Base-by-base conservation (phyloP, 2,113 vertebrate genomes). In the Galemys pyrenaicus region DNA sequence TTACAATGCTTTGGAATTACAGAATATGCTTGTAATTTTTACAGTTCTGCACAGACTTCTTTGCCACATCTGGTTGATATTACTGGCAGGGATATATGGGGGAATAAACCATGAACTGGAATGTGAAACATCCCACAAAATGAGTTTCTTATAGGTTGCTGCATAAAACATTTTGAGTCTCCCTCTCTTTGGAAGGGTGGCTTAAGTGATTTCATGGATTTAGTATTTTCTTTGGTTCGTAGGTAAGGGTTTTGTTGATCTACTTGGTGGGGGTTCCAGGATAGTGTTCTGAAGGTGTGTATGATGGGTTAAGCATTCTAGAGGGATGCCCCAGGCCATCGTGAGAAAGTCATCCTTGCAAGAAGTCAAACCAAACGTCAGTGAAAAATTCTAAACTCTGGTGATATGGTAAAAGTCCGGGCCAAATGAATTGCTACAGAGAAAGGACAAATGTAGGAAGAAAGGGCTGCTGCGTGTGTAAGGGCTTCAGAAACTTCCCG, bases 31-130 rank as follows among this genome's bases (percentile, higher is more conserved):
- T 83, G 88, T 79, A 82, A 97, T 97, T 98, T 97, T 97, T 96
- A 89, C 95, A 96, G 92, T 82, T 92, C 96, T 98, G 92, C 82
- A 88, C 95, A 82, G 96, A 62, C 96, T 97, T 95, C 24, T 3
- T 89, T 95, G 97, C 97, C 96, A 97, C 98, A 98, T 98, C 98
- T 98, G 98, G 97, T 98, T 98, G 97, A 80, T 87, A 98, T 98
- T 98, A 98, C 88, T 80, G 94, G 92, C 96, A 92, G 96, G 95
- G 94, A 93, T 97, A 96, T 97, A 92, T 88, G 96, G 85, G 92
- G 97, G 97, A 98, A 98, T 98, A 97, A 98, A 98, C 97, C 94
- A 97, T 77, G 64, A 82, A 56, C 54, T 97, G 98, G 98, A 98
- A 98, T 98, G 97, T 96, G 97, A 98, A 98, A 98, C 24, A 90